Percentiles rank a stretch among this genome's conserved stretches.
Conservation (phyloP, 2,113 vertebrate species). For the Microtus oregoni region DNA sequence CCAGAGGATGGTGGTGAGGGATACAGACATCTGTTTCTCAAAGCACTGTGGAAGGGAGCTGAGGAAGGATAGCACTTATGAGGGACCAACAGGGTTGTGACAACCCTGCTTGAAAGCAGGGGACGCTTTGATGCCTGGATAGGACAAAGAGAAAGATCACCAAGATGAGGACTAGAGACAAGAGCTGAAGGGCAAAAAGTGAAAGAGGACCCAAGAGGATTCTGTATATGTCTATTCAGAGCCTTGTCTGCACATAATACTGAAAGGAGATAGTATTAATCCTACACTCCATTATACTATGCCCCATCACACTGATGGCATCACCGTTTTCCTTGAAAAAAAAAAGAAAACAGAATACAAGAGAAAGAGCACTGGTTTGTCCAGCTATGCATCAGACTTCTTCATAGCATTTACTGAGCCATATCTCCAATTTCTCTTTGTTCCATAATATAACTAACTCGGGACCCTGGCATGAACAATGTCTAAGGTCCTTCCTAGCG, state of each 20-base stretch:
- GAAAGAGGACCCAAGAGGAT: not conserved
- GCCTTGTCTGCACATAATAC: not conserved
- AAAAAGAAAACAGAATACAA: no score
- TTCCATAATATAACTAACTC: not conserved
- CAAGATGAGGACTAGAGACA: not conserved
- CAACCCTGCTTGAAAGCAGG: rapidly evolving
- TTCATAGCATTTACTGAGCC: not conserved
- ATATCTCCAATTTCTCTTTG: not conserved
- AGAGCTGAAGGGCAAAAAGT: not conserved
- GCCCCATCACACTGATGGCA: not conserved
- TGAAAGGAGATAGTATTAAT: not conserved
- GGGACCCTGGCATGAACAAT: not conserved
- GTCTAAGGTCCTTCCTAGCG: not conserved
- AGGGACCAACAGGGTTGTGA: rapidly evolving
- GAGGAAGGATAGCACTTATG: not conserved
- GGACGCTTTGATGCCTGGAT: no score
- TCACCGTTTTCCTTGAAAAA: not conserved
- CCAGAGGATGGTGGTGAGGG: not conserved
- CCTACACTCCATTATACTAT: not conserved
- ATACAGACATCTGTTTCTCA: not conserved
- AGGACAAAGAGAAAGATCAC: not conserved
- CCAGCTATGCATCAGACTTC: not conserved
- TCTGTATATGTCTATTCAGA: not conserved
- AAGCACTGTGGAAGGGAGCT: not conserved
- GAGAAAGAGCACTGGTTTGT: not conserved